Conservation (phyloP, 2,113 vertebrate genomes). For the Boleophthalmus pectinirostris region DNA sequence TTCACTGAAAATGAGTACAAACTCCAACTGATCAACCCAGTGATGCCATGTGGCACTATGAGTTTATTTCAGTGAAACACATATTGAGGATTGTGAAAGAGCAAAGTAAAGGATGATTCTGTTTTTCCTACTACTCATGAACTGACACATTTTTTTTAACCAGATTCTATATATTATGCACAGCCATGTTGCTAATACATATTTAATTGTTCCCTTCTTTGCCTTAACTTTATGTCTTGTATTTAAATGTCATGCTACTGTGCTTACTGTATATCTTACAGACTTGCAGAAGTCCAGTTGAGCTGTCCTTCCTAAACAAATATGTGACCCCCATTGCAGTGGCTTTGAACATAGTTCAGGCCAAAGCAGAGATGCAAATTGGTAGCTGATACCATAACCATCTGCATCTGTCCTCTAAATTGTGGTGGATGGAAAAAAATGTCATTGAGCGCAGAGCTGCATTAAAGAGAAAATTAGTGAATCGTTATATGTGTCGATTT, state of each 20-base stretch:
- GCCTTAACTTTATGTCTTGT: neutral
- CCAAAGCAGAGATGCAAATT: neutral
- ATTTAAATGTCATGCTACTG: neutral
- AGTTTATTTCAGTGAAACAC: neutral
- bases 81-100: neutral
- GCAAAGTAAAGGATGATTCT: neutral
- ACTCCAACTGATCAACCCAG: too few relatives aligned
- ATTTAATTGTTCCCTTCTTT: neutral
- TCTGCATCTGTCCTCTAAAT: neutral
- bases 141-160: too few relatives aligned
- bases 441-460: too few relatives aligned
- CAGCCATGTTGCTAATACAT: neutral
- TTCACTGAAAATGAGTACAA: too few relatives aligned
- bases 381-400: neutral
- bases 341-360: neutral
- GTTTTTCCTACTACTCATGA: too few relatives aligned
- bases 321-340: neutral
- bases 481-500: too few relatives aligned
- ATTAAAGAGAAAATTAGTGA: too few relatives aligned
- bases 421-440: too few relatives aligned
- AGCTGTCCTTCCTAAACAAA: neutral
- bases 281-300: neutral
- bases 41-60: too few relatives aligned
- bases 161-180: neutral
- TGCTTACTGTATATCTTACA: neutral